Evolutionary conservation across 2,797 vertebrate species (phyloP).

Genomic region (Syngnathus acus): DNA sequence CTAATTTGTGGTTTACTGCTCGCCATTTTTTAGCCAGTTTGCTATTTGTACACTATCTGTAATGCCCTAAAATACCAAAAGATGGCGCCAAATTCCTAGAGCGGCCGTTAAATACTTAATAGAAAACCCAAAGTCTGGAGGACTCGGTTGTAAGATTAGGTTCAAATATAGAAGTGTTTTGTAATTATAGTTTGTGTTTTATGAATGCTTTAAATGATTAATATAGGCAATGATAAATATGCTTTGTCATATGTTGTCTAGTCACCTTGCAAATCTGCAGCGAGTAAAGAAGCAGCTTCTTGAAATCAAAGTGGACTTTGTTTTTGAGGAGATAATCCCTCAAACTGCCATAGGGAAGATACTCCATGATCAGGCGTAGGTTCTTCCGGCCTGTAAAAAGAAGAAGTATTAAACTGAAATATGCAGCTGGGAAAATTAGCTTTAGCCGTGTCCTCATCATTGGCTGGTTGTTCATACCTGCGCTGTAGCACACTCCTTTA

Average conservation of each 20-base stretch:
- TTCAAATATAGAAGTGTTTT: neutral
- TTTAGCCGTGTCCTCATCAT: neutral
- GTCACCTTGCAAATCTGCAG: conserved; percentile 94
- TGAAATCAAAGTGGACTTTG: conserved; percentile 85
- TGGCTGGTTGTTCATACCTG: conserved; percentile 65
- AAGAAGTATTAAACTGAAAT: neutral
- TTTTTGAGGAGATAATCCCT: conserved; percentile 95
- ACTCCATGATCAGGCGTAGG: conserved; percentile 94
- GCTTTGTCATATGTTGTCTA: neutral
- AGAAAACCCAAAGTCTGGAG: too few species aligned
- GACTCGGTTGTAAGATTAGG: neutral
- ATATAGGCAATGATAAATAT: neutral
- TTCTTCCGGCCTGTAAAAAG: conserved; percentile 77
- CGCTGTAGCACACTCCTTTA: conserved; percentile 96
- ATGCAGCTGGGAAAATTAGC: neutral
- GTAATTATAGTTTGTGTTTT: neutral
- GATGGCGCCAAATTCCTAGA: too few species aligned
- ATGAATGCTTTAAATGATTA: neutral
- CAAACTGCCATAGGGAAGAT: conserved; percentile 91
- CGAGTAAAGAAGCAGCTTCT: conserved; percentile 86
- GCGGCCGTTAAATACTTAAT: too few species aligned
- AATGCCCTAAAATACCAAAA: too few species aligned
- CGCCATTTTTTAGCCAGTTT: too few species aligned
- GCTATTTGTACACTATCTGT: too few species aligned
- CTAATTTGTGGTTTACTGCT: too few species aligned